Percentiles rank a stretch among this genome's conserved stretches.
phyloP scores from a whole-genome alignment of 2,113 vertebrate genomes.

The Phylloscopus trochiloides region DNA sequence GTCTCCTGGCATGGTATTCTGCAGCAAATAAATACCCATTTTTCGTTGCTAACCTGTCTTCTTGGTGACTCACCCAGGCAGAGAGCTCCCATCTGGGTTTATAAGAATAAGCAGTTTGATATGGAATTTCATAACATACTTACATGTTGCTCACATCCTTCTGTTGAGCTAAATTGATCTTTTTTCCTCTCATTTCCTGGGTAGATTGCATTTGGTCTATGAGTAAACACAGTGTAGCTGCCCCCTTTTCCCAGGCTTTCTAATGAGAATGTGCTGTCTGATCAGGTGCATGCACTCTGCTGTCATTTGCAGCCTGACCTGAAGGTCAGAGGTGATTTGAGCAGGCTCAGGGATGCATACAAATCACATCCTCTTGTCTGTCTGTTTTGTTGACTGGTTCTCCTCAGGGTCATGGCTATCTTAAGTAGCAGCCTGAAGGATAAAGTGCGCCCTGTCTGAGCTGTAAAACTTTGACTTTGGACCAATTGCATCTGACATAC shows the following conservation, averaged over 20 bases:
- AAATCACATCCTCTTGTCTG: constrained; percentile 86
- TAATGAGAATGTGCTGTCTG: constrained; percentile 84
- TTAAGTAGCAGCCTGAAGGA: constrained; percentile 85
- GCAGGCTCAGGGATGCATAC: constrained; percentile 81
- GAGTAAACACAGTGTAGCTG: constrained; percentile 75
- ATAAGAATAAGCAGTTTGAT: constrained; percentile 57
- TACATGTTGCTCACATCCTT: constrained; percentile 65
- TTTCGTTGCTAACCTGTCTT: constrained; percentile 40
- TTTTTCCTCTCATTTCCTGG: constrained; percentile 73
- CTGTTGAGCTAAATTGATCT: constrained; percentile 66
- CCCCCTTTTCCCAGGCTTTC: constrained; percentile 75
- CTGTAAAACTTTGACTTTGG: constrained; percentile 82
- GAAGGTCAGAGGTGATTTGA: constrained; percentile 81
- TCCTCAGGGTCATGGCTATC: constrained; percentile 85
- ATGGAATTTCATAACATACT: constrained; percentile 69
- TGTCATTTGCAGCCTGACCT: constrained; percentile 84
- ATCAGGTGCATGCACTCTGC: constrained; percentile 82
- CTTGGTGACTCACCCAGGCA: not conserved
- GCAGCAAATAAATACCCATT: constrained; percentile 36
- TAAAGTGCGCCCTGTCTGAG: constrained; percentile 83
- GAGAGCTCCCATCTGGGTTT: constrained; percentile 10
- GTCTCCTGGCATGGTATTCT: not conserved
- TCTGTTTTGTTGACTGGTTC: constrained; percentile 86
- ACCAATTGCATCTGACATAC: constrained; percentile 82
- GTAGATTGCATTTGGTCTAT: constrained; percentile 75